Base-by-base conservation (phyloP, 2,797 vertebrate genomes). In the Phyllotis vaccarum region DNA sequence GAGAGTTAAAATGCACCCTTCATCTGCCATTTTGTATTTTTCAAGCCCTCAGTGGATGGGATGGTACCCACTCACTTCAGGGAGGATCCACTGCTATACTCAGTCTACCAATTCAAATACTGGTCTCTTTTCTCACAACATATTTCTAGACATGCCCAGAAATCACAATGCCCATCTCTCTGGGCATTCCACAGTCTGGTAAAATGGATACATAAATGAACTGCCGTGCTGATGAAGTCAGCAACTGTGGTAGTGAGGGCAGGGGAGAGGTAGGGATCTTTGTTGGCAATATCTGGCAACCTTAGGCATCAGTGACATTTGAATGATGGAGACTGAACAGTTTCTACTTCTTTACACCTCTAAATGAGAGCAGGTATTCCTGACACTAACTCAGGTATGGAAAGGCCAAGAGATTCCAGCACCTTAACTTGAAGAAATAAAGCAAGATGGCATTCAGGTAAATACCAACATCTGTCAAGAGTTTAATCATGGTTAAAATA, bases 301-400 rank as follows among this genome's bases (percentile, higher is more conserved):
- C 13, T 34, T n/a, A 54, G 56, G 40, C 82, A 76, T 76, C 64
- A 70, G 64, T 70, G 70, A 76, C 11, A 79, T 46, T 31, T 22
- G 2, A 1, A 7, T 62, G n/a, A 54, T 56, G 72, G 14, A 43
- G 80, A 76, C 52, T 34, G 37, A 86, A 68, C 22, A 58, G 34
- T 87, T 66, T 90, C 87, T 70, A 90, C 27, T 85, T 93, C 79
- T 96, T 93, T 91, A 72, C 14, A 87, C 91, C 49, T 95, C 90
- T 93, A 70, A 60, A 34, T 86, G 83, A 94, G 17, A 81, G 90
- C 54, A 94, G 83, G 60, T 85, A 19, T 43, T 92, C 43, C 83
- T 22, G 34, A 11, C 81, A 56, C 22, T 43, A 37, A 89, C 75
- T 92, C 68, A 40, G 40, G 49, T 24, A 49, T 83, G 14, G 54